Base-by-base conservation (phyloP, 2,113 vertebrate species). In the Aptenodytes forsteri region DNA sequence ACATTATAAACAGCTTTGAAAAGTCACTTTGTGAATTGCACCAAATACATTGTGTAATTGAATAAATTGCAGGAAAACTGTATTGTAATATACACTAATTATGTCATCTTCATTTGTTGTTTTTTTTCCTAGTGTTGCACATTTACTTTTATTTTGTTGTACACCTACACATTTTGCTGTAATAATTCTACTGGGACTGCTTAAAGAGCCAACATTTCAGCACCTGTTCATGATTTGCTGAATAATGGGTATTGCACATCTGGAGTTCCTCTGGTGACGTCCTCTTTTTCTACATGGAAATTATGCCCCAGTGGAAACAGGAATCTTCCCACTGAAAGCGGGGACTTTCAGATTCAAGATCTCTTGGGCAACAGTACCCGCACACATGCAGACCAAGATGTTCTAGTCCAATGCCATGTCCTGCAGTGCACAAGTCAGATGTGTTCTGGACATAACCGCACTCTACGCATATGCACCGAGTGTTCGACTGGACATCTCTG, bases 401-500 rank as follows among this genome's bases (percentile, higher is more conserved):
- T 30, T 27, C 34, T 42, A 52, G 61, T 38, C 56, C 58, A 38
- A 8, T 4, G 20, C 40, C 20, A 3, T 1, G 7, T 29, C 46
- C 58, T 61, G 49, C 76, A 67, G 34, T 8, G 16, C 69, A 40
- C 10, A 18, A 13, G 42, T 20, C 52, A 62, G 69, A 4, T 5
- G 40, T 12, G 14, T 22, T 71, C 66, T 27, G 58, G 44, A 52
- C 40, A 50, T 13, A 2, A 2, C 25, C 7, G 34, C 22, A 16
- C 40, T 50, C 78, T 64, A 27, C 4, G 6, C 4, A 1, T 1
- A 11, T 0, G 16, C 61, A 58, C 40, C 0, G 1, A 38, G 72
- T 5, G 7, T 29, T 20, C 11, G n/a, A 36, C 54, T 44, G 62
- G 29, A 38, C 59, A 56, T 27, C 38, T 86, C n/a, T 23, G 52